A percentile compares a stretch with the other conserved stretches of the same genome.
Conservation (phyloP, 2,113 vertebrate genomes). For the Poeciliopsis occidentalis region DNA sequence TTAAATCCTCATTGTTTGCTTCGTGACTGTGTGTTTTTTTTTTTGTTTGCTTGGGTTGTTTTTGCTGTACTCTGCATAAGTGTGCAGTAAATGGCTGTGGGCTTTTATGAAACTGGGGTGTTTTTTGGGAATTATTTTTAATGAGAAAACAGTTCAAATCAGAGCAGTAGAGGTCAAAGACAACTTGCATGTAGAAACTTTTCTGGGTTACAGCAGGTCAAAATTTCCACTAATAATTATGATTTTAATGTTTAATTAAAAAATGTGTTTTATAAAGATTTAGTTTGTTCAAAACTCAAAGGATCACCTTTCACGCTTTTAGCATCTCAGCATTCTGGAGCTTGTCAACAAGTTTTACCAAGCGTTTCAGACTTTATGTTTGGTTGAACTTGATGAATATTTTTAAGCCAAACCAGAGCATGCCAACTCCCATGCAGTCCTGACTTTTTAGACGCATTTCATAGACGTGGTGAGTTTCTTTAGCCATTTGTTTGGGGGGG, state of each 20-base stretch:
- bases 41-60: neutral
- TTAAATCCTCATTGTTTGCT: slow-evolving; percentile 14
- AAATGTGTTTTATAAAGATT: neutral
- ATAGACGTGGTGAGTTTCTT: neutral
- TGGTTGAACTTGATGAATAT: neutral
- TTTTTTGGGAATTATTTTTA: neutral
- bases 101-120: neutral
- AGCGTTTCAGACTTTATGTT: neutral
- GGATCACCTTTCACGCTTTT: neutral
- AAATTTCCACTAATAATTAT: neutral
- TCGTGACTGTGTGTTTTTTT: slow-evolving; percentile 1
- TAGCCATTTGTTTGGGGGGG: neutral
- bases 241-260: neutral
- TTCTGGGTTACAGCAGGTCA: neutral
- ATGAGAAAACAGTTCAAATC: neutral
- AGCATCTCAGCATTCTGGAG: no score
- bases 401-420: neutral
- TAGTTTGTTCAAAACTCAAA: neutral
- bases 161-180: neutral
- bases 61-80: neutral
- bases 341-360: neutral
- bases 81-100: neutral
- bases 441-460: neutral
- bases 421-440: neutral
- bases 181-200: neutral